These are phyloP conservation scores for Podotricha telesiphe DNA, from an alignment of 2,888 invertebrate genomes.

Conservation along the genomic window DNA sequence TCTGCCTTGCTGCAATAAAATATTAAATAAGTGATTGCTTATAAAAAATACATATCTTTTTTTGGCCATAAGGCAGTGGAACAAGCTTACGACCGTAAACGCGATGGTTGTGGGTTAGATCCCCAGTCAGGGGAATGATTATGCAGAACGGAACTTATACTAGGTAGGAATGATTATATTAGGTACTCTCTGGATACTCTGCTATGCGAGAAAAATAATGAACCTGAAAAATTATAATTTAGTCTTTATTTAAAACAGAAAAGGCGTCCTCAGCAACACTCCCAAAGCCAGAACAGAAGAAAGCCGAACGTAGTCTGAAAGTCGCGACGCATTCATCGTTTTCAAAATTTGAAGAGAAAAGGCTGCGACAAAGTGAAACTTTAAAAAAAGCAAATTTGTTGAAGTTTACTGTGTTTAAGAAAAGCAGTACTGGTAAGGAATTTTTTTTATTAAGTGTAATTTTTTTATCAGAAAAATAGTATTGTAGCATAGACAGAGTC, in stretches of 20 bases:
- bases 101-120: too few species aligned
- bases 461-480: too few species aligned
- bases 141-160: too few species aligned
- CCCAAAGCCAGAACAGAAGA: conserved; percentile 69
- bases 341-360: conserved; percentile 93
- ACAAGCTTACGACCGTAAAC: too few species aligned
- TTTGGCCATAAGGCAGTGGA: too few species aligned
- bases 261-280: conserved; percentile 71
- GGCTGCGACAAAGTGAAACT: conserved; percentile 88
- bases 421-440: conserved; percentile 85
- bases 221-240: background rate
- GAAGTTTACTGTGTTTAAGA: conserved; percentile 90
- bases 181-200: too few species aligned
- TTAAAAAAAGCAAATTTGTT: conserved; percentile 89
- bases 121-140: too few species aligned
- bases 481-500: too few species aligned
- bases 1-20: too few species aligned
- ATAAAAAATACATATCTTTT: background rate
- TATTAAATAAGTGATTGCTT: background rate
- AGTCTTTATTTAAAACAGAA: conserved; percentile 50
- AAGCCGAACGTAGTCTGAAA: conserved; percentile 72
- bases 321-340: conserved; percentile 83
- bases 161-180: too few species aligned
- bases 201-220: too few species aligned
- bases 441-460: too few species aligned